Conservation (phyloP, 2,888 invertebrate genomes). For the Rhamphomyia laevipes region DNA sequence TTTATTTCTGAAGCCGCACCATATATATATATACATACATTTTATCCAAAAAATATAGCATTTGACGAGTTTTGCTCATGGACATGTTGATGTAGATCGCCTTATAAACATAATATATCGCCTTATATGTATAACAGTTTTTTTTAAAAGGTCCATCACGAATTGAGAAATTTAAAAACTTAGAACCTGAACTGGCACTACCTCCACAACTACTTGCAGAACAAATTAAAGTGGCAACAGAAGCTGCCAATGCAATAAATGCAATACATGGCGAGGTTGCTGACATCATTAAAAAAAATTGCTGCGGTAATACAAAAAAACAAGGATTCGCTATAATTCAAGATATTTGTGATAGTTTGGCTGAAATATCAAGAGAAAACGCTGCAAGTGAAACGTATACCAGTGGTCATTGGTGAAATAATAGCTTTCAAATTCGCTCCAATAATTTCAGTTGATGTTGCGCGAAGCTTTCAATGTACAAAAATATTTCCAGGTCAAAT, state of each 20-base stretch:
- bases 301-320: not conserved
- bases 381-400: not conserved
- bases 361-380: not conserved
- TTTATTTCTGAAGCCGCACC: constrained; percentile 5
- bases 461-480: constrained; percentile 4
- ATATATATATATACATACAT: constrained; percentile 1
- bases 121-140: no score
- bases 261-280: not conserved
- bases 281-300: not conserved
- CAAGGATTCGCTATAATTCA: not conserved
- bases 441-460: constrained; percentile 1
- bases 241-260: not conserved
- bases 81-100: constrained; percentile 1
- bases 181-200: constrained; percentile 10
- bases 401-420: not conserved
- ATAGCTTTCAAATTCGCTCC: constrained; percentile 2
- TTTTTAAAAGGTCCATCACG: constrained; percentile 3
- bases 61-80: constrained; percentile 4
- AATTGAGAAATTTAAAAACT: not conserved
- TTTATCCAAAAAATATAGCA: constrained; percentile 6
- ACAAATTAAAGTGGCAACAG: not conserved
- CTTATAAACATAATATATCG: constrained; percentile 4
- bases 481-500: not conserved
- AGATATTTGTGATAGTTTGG: not conserved
- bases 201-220: constrained; percentile 19